Conservation (phyloP, 2,113 vertebrate genomes). For the Tamias sibiricus region DNA sequence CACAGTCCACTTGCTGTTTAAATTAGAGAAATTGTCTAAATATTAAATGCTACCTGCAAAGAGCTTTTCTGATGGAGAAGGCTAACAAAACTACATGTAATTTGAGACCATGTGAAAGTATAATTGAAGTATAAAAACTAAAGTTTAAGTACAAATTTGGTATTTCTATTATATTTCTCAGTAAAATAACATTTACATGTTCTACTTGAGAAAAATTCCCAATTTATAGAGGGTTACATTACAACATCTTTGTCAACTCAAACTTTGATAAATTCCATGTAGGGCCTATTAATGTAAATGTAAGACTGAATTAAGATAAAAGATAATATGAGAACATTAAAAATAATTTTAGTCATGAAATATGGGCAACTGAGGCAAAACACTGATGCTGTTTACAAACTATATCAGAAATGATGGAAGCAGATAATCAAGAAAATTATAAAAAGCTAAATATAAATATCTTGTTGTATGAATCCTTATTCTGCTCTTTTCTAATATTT, state of each 20-base stretch:
- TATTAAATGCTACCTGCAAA: slow-evolving; percentile 44
- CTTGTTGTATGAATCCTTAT: background rate
- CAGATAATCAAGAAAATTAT: background rate
- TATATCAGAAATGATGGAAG: background rate
- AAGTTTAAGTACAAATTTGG: background rate
- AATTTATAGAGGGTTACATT: background rate
- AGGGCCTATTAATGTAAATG: background rate
- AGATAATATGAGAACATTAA: background rate
- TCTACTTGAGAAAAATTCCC: background rate
- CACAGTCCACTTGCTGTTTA: background rate
- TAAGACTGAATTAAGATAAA: background rate
- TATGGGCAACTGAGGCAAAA: background rate
- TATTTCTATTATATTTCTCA: background rate
- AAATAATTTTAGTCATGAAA: background rate
- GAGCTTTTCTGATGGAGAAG: background rate
- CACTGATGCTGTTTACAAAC: background rate
- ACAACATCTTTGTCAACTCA: background rate
- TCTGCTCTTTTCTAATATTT: background rate
- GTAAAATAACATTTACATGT: background rate
- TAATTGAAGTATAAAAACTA: background rate
- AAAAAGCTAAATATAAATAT: background rate
- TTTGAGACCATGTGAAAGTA: background rate
- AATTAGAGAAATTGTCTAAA: background rate
- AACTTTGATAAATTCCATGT: background rate
- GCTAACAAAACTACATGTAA: background rate